Base-by-base conservation (phyloP, 2,888 invertebrate genomes). In the Chirona hameri region DNA sequence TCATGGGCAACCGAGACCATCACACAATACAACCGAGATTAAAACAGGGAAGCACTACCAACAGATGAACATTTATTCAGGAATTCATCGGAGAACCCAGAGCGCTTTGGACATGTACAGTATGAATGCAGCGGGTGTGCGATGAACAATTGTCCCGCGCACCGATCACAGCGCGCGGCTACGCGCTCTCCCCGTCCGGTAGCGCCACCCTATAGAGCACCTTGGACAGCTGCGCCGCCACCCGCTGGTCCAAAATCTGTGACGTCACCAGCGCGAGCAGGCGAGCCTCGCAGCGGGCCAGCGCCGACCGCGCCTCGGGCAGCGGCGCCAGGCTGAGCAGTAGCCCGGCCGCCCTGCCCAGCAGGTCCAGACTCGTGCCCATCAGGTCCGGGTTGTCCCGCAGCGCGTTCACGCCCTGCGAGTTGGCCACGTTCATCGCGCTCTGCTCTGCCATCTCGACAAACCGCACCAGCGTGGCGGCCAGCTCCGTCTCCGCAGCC, bases 311-410 rank as follows among this genome's bases (percentile, higher is more conserved):
- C 31, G 31, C 29, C 5, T 39, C 76, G 7, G 76, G 39, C 76
- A 76, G 76, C 88, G 93, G 93, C 82, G 98, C 94, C 87, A 99
- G 91, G 88, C 96, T 94, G 86, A 96, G 91, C 87, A 99, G 91
- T 84, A 98, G 97, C 85, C 94, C 94, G 48, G 99, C 98, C 46
- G 98, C 97, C 85, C 99, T 93, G 84, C 99, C 91, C 88, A 99
- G 90, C 99, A 99, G 99, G 90, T 99, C 99, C 88, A 99, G 91
- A 88, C 97, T 98, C 83, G 99, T 99, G 86, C 99, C 99, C 98
- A 99, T 98, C 84, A 96, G 94, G 89, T 99, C 99, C 4, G 99
- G 98, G 91, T 98, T 98, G 88, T 98, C 98, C 81, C 98, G 93
- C 86, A 99, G 91, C 86, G 97, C 96, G 87, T 93, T 93, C 87